Base-by-base conservation (phyloP, 1,140 invertebrate genomes). In the Parasteatoda tepidariorum region DNA sequence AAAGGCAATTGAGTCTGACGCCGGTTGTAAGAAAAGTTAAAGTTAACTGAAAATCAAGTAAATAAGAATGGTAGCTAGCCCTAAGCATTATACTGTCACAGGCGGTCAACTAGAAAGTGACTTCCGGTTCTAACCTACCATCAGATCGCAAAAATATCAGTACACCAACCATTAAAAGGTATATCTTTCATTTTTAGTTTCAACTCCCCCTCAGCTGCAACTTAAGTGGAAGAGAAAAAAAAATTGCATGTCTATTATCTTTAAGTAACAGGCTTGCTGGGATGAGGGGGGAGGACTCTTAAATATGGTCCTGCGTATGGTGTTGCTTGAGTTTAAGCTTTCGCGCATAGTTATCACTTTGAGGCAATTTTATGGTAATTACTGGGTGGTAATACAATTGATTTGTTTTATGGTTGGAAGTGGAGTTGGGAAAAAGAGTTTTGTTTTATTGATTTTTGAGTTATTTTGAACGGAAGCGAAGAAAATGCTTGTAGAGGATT, bases 91-190 rank as follows among this genome's bases (percentile, higher is more conserved):
- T 61, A 13, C 59, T 78, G 61, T 78, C 59, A 64, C 61, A 61
- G 74, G 24, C 59, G n/a, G 57, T 38, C 30, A 61, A 64, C 59
- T 78, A 78, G 74, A 78, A 78, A 78, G 74, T 66, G 41, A 54
- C 74, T 78, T 78, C 74, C 74, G 74, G 74, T 54, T 26, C 22
- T n/a, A 78, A 78, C 74, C 74, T 78, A 78, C 74, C 74, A 78
- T 78, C 74, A 78, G n/a, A 38, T 9, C 33, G 24, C 33, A n/a
- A 30, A 24, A 30, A 28, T 18, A 22, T 61, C 22, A 22, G 22
- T 18, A 78, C 34, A 78, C 38, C 61, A 15, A 11, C 61, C 62
- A 78, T 78, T 78, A 78, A 61, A 54, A 31, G 13, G 38, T 66
- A 78, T 78, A 78, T 66, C 74, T 78, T 78, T 78, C 74, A 70